These are phyloP conservation scores for Sturmia bella DNA, from an alignment of 2,888 invertebrate species.

Conservation along the genomic window DNA sequence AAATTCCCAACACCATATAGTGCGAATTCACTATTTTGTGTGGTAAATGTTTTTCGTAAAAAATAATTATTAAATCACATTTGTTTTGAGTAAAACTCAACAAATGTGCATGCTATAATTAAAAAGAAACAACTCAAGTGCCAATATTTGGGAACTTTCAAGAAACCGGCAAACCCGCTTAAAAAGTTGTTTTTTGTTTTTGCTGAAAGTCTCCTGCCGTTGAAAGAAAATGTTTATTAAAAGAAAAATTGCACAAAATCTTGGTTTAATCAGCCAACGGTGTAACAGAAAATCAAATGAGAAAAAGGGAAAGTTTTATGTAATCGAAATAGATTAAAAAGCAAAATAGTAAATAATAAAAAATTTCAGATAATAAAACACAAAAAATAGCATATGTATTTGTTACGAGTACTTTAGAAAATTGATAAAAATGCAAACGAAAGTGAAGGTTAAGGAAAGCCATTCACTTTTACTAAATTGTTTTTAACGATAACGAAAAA, in stretches of 20 bases:
- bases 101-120: constrained; percentile 17
- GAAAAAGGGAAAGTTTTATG: constrained; percentile 40
- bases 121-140: constrained; percentile 1
- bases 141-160: constrained; percentile 17
- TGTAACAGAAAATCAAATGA: background rate
- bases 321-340: background rate
- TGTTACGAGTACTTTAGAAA: background rate
- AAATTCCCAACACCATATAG: background rate
- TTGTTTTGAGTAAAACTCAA: background rate
- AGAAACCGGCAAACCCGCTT: background rate
- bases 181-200: background rate
- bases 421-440: constrained; percentile 4
- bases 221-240: background rate
- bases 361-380: background rate
- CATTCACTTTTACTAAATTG: background rate
- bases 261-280: background rate
- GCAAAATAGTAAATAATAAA: background rate
- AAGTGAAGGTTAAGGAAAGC: constrained; percentile 15
- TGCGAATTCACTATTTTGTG: no score
- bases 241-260: constrained; percentile 6
- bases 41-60: background rate
- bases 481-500: background rate
- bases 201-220: background rate
- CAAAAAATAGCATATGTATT: no score
- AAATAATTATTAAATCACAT: constrained; percentile 25